phyloP scores from a whole-genome alignment of 2,113 vertebrate genomes.

The Trogon melanurus region DNA sequence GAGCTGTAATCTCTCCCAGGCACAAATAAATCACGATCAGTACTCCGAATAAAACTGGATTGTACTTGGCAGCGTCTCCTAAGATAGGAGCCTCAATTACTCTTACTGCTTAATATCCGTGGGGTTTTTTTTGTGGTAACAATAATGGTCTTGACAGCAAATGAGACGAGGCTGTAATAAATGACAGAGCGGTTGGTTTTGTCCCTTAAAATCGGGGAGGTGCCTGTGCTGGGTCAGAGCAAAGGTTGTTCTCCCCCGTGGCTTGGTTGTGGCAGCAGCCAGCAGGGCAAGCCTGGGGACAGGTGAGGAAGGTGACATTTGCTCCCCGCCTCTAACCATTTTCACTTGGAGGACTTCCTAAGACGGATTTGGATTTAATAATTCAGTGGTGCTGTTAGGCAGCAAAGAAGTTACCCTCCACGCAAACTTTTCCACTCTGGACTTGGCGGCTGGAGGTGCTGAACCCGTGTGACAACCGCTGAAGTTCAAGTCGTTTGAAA shows the following conservation, averaged over 20 bases:
- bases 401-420: neutral
- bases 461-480: rapidly evolving
- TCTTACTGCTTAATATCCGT: neutral
- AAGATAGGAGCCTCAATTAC: neutral
- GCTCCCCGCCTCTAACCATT: neutral
- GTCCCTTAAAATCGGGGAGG: rapidly evolving
- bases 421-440: neutral
- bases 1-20: neutral
- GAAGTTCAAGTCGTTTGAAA: neutral
- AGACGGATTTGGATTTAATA: neutral
- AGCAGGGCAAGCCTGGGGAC: neutral
- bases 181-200: neutral
- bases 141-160: rapidly evolving
- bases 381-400: neutral
- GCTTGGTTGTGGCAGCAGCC: neutral
- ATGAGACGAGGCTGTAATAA: neutral
- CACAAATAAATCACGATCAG: neutral
- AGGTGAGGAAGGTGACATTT: neutral
- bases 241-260: neutral
- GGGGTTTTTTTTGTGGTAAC: rapidly evolving
- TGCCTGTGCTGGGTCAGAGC: too few relatives aligned
- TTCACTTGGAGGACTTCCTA: rapidly evolving
- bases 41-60: neutral
- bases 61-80: neutral
- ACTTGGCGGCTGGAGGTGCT: neutral